These are phyloP conservation scores for Andrena marginata DNA, from an alignment of 2,888 invertebrate genomes.

Conservation along the genomic window DNA sequence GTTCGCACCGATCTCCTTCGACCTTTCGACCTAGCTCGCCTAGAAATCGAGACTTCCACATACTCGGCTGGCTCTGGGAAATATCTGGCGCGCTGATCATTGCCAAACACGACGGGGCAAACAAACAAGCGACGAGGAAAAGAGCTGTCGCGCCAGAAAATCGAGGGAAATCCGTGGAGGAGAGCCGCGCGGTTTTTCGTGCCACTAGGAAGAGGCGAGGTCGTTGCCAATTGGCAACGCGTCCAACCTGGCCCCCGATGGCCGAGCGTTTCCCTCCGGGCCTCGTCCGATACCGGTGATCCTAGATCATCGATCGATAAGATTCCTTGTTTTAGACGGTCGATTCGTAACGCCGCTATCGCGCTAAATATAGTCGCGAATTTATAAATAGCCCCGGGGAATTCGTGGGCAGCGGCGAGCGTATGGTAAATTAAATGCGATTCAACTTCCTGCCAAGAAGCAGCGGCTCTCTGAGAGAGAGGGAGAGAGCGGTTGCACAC, in stretches of 20 bases:
- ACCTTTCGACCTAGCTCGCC: no score
- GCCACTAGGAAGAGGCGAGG: constrained; percentile 31
- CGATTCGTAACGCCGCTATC: not conserved
- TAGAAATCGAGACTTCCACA: no score
- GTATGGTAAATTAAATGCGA: constrained; percentile 59
- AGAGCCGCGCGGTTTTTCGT: not conserved
- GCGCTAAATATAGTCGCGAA: constrained; percentile 39
- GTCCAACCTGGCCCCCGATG: not conserved
- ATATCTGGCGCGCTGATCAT: not conserved
- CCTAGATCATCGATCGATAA: constrained; percentile 4
- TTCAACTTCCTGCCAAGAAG: constrained; percentile 66
- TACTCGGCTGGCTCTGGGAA: no score
- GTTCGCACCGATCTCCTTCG: not conserved
- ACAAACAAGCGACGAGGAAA: constrained; percentile 10
- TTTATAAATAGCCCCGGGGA: constrained; percentile 54
- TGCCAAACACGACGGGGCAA: not conserved
- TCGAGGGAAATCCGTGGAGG: constrained; percentile 27
- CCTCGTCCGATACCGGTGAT: not conserved
- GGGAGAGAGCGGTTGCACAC: constrained; percentile 33
- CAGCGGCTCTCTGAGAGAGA: constrained; percentile 23
- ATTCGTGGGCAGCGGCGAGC: constrained; percentile 49
- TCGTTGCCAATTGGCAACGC: constrained; percentile 42
- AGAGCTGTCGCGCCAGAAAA: constrained; percentile 18
- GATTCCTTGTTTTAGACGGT: not conserved
- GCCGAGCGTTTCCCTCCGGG: constrained; percentile 1